Conservation (phyloP, 2,888 invertebrate species). For the Aphodius sticticus region DNA sequence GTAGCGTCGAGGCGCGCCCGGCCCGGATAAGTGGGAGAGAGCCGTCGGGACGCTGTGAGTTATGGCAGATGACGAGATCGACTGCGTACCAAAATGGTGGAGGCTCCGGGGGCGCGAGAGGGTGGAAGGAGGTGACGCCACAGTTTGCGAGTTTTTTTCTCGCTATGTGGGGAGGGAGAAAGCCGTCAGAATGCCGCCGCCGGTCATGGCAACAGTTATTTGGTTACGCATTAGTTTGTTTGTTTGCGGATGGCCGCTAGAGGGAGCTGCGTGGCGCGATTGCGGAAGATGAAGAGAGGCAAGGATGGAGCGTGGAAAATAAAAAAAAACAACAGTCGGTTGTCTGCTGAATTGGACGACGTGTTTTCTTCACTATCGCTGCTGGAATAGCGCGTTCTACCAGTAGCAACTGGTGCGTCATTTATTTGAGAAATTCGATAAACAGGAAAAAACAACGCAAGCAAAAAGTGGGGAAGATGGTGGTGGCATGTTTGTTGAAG, state of each 20-base stretch:
- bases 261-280: conserved; percentile 29
- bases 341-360: conserved; percentile 17
- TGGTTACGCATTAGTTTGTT: conserved; percentile 47
- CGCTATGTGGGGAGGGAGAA: background rate
- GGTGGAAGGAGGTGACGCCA: background rate
- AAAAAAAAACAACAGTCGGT: conserved; percentile 17
- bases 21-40: background rate
- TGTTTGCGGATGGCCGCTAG: conserved; percentile 37
- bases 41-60: background rate
- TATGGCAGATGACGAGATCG: background rate
- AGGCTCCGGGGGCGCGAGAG: background rate
- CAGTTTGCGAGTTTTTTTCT: background rate
- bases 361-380: conserved; percentile 20
- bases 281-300: background rate
- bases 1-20: background rate
- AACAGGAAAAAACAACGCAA: background rate
- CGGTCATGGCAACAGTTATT: conserved; percentile 44
- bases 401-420: conserved; percentile 19
- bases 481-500: background rate
- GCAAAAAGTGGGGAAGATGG: background rate
- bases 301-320: background rate
- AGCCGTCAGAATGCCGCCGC: conserved; percentile 33
- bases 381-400: background rate
- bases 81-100: background rate
- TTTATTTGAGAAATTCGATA: background rate